These are phyloP conservation scores for Thinocorus orbignyianus DNA, from an alignment of 2,113 vertebrate species.

Conservation along the genomic window DNA sequence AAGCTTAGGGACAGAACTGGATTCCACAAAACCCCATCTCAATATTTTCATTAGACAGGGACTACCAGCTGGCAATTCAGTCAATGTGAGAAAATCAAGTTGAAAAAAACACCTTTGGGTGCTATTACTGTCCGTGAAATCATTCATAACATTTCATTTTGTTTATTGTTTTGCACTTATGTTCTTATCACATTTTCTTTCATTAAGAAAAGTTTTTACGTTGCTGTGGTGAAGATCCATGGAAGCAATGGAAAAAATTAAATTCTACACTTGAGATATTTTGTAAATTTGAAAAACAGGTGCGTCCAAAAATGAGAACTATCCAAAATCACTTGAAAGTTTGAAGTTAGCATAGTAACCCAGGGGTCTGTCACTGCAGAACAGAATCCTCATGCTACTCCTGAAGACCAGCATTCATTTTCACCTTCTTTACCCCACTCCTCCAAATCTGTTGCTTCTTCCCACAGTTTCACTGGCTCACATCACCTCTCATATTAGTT, in stretches of 20 bases:
- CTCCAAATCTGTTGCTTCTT: background rate
- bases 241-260: background rate
- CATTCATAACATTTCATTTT: background rate
- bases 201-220: background rate
- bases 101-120: background rate
- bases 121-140: background rate
- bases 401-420: background rate
- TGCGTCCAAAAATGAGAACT: background rate
- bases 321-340: background rate
- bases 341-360: background rate
- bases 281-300: background rate
- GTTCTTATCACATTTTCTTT: background rate
- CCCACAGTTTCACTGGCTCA: background rate
- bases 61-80: background rate
- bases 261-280: background rate
- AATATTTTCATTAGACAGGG: background rate
- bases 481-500: background rate
- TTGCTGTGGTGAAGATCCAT: background rate
- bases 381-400: background rate
- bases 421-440: background rate
- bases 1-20: background rate
- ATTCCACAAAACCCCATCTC: background rate
- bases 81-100: background rate
- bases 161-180: background rate
- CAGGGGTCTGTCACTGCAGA: background rate